phyloP scores from a whole-genome alignment of 2,113 vertebrate species.

The Origma solitaria region DNA sequence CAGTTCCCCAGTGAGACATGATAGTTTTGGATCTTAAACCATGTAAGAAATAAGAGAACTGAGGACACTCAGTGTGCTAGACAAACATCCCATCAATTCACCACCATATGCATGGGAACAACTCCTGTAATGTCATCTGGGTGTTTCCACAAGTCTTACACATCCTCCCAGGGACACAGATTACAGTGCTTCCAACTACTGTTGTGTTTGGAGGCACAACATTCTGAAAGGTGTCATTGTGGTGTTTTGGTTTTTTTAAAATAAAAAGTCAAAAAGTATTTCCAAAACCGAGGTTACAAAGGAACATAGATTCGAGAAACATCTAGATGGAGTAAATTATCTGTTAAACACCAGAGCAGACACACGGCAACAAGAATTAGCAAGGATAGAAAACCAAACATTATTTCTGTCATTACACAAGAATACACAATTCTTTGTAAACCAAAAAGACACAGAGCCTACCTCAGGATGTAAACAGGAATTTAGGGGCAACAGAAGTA shows the following conservation, averaged over 20 bases:
- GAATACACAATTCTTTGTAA: background rate
- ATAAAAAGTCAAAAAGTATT: background rate
- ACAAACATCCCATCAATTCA: background rate
- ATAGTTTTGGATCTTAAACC: background rate
- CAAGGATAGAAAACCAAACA: background rate
- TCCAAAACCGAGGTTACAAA: background rate
- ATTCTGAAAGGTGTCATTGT: background rate
- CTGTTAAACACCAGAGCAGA: background rate
- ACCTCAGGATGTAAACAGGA: background rate
- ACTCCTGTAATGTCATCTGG: background rate
- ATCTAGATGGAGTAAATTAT: background rate
- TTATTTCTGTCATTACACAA: background rate
- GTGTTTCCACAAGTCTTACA: background rate
- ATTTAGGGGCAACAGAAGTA: background rate
- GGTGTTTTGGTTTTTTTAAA: background rate
- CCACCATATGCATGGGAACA: background rate
- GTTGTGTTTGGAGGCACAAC: background rate
- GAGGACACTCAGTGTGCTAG: background rate
- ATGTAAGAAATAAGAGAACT: background rate
- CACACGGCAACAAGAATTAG: background rate
- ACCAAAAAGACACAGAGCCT: background rate
- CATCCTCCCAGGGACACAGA: background rate
- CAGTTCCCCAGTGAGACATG: background rate
- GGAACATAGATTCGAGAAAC: background rate
- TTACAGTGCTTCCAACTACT: accelerated